Evolutionary conservation across 2,888 invertebrate species (phyloP).

Genomic region (Eupeodes latifasciatus): DNA sequence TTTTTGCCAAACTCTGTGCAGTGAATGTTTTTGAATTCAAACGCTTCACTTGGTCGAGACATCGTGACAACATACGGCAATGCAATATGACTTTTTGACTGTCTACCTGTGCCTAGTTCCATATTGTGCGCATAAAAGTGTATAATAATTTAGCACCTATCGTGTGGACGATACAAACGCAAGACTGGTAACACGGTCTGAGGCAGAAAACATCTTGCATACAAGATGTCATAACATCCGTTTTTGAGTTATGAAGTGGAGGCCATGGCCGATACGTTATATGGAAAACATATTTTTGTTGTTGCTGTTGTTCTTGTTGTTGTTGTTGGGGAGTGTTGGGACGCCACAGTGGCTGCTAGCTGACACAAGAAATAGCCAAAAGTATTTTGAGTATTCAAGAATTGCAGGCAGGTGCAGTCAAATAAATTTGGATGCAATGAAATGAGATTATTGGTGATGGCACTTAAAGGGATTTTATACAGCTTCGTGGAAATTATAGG

Average conservation of each 20-base stretch:
- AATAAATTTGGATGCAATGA: slow-evolving; percentile 26
- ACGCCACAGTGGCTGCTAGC: slow-evolving; percentile 58
- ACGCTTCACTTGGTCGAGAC: slow-evolving; percentile 73
- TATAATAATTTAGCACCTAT: slow-evolving; percentile 59
- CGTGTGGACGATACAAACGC: slow-evolving; percentile 24
- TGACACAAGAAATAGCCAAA: slow-evolving; percentile 40
- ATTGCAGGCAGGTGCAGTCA: slow-evolving; percentile 61
- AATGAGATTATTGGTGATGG: slow-evolving; percentile 36
- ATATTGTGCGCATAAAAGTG: slow-evolving; percentile 43
- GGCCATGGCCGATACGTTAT: slow-evolving; percentile 63
- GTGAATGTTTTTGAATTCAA: slow-evolving; percentile 44
- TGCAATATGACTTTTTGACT: no score
- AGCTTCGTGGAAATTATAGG: slow-evolving; percentile 18
- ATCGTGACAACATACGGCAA: slow-evolving; percentile 62
- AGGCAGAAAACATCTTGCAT: slow-evolving; percentile 50
- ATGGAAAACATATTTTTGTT: slow-evolving; percentile 9
- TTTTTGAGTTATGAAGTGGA: slow-evolving; percentile 70
- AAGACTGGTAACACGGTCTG: slow-evolving; percentile 44
- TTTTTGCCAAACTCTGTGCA: no score
- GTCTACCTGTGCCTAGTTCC: slow-evolving; percentile 60
- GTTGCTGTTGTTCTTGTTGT: not conserved
- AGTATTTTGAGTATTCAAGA: slow-evolving; percentile 45
- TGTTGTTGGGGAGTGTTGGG: slow-evolving; percentile 21
- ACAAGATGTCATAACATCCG: slow-evolving; percentile 71
- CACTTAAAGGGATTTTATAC: not conserved